Evolutionary conservation across 2,113 vertebrate species (phyloP), one percentile per base, ranked within the genome.

Genomic region (Hystrix cristata): DNA sequence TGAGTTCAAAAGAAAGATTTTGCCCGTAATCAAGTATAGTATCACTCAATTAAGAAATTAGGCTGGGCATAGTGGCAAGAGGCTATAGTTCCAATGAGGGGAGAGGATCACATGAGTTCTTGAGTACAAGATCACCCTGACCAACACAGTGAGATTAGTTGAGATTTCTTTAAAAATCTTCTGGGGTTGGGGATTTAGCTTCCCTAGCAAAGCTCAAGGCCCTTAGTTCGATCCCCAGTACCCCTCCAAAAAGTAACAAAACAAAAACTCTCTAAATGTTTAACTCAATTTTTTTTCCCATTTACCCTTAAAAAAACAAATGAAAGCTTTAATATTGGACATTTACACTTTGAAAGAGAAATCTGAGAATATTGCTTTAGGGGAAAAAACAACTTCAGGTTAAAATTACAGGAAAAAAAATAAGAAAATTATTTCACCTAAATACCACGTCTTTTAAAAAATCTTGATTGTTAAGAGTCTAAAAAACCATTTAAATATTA

Each of bases 341-440:
- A 85, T 62, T 91, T 72, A 69, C 8, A 83, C 53, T 87, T 91
- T 76, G 43, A 88, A 94, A 88, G 46, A 19, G 25, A 94, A 94
- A 67, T 19, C 25, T 55, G 57, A 81, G 43, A 67, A 5, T 86
- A 89, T 43, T 78, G 46, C n/a, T 43, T 94, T 76, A 48, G 64
- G 2, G 3, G 65, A 34, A 15, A 43, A 57, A 48, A n/a, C 64
- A 48, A 57, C 29, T 62, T 69, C 78, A 69, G 65, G 76, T 90
- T 57, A 94, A 87, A 78, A 65, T 69, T 65, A 78, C 23, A 83
- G 27, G 53, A 83, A 79, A 90, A 90, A 86, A 91, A 76, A 55
- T 78, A 72, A 46, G 6, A 59, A 82, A 21, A 31, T 64, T 85
- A 85, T 76, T 86, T 94, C 74, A 90, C n/a, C 10, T 31, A 43